Evolutionary conservation across 2,888 invertebrate genomes (phyloP), one percentile per base, ranked within the genome.

Genomic region (Euclidia mi): DNA sequence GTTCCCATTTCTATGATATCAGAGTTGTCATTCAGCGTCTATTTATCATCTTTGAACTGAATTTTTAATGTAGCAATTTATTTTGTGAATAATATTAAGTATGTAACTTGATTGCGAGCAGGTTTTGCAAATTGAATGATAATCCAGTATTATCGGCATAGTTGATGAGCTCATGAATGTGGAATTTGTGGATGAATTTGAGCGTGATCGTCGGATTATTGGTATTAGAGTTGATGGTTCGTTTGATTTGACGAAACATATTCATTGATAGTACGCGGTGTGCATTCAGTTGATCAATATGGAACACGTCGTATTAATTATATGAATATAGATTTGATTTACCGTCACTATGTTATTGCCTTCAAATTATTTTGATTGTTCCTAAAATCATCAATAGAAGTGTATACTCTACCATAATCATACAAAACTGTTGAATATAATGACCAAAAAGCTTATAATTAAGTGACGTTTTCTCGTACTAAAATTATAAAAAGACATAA

Each of bases 211-310:
- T 35, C 28, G 25, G 0, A 12, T 17, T 32, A 7, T 12, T 9
- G 10, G 14, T 25, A 10, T 20, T 34, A 20, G n/a, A 31, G 25
- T 25, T n/a, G 14, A 6, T 25, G 14, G 28, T 37, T 44, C 11
- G 32, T 18, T 18, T 34, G 28, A 37, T 37, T 37, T 37, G 9
- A 37, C 35, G 35, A 34, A 44, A 12, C 14, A 37, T 46, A 37
- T 29, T 46, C 17, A 37, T 17, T 9, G n/a, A 37, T 11, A 3
- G 9, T 12, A 15, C 15, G 35, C 15, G 35, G 9, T 10, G 35
- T 35, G 14, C 2, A 35, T 9, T 34, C 7, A 29, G 12, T 12
- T 35, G 15, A 35, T 35, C n/a, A 15, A 2, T 35, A 35, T 9
- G 14, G 14, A 35, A 14, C 32, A 7, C 20, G 20, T 7, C 7